These are phyloP conservation scores for Coccyzus lansbergi DNA, from an alignment of 2,797 vertebrate genomes.

Conservation along the genomic window DNA sequence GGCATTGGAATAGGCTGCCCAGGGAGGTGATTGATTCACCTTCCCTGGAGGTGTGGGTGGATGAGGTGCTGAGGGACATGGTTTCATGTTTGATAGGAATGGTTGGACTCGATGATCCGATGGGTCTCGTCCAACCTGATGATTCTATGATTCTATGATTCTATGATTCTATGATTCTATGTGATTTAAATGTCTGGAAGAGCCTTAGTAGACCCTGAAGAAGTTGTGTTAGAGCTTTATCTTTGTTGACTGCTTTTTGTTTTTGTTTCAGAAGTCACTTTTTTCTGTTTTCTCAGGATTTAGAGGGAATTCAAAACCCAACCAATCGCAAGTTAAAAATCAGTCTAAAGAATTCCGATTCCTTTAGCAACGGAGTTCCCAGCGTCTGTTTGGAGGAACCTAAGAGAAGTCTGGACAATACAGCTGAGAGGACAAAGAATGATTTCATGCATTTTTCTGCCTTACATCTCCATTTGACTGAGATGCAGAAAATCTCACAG, in stretches of 20 bases:
- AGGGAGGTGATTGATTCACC: no score
- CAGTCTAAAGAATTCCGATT: background rate
- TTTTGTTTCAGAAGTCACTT: background rate
- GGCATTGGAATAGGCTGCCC: no score
- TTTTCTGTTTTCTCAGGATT: conserved; percentile 57
- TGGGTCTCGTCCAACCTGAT: no score
- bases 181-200: background rate
- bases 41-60: no score
- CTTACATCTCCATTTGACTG: conserved; percentile 49
- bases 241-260: background rate
- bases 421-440: background rate
- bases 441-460: conserved; percentile 33
- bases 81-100: no score
- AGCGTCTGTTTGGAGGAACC: background rate
- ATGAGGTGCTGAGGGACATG: no score
- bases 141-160: no score
- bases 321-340: conserved; percentile 6
- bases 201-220: background rate
- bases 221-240: background rate
- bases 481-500: conserved; percentile 67
- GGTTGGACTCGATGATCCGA: no score
- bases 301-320: background rate
- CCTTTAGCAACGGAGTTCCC: background rate
- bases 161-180: no score
- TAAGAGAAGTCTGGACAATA: background rate